A percentile compares a stretch with the other conserved stretches of the same genome.
Evolutionary conservation across 1,140 invertebrate genomes (phyloP).

Genomic region (Agrilus planipennis): DNA sequence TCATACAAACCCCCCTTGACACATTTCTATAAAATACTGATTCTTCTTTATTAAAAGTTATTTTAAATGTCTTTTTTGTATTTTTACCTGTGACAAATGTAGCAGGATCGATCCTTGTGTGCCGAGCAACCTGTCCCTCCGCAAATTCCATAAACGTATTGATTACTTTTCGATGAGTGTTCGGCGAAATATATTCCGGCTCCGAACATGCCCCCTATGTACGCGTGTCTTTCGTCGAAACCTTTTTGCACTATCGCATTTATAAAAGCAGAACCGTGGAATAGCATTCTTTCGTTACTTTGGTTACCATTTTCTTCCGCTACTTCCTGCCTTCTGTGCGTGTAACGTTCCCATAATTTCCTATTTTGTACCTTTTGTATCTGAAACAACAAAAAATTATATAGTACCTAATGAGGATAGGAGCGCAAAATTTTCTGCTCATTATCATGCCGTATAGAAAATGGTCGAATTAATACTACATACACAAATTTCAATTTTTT

Average conservation of each 20-base stretch:
- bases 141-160: conserved; percentile 93
- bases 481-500: too few relatives aligned
- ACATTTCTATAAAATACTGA: too few relatives aligned
- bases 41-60: too few relatives aligned
- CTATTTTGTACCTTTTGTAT: conserved; percentile 95
- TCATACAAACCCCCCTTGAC: too few relatives aligned
- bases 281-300: conserved; percentile 86
- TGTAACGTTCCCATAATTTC: conserved; percentile 87
- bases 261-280: conserved; percentile 95
- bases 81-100: conserved; percentile 58
- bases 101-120: conserved; percentile 75
- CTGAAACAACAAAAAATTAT: conserved; percentile 45
- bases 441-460: too few relatives aligned
- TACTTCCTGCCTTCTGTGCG: conserved; percentile 81
- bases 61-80: too few relatives aligned
- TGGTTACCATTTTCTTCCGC: conserved; percentile 70
- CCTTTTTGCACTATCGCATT: conserved; percentile 97
- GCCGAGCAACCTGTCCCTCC: conserved; percentile 92
- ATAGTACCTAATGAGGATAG: too few relatives aligned
- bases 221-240: conserved; percentile 95
- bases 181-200: conserved; percentile 98
- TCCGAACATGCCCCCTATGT: conserved; percentile 97
- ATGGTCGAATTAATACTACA: too few relatives aligned
- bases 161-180: conserved; percentile 96
- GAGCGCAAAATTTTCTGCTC: too few relatives aligned